Base-by-base conservation (phyloP, 2,113 vertebrate genomes). In the Cottus gobio region DNA sequence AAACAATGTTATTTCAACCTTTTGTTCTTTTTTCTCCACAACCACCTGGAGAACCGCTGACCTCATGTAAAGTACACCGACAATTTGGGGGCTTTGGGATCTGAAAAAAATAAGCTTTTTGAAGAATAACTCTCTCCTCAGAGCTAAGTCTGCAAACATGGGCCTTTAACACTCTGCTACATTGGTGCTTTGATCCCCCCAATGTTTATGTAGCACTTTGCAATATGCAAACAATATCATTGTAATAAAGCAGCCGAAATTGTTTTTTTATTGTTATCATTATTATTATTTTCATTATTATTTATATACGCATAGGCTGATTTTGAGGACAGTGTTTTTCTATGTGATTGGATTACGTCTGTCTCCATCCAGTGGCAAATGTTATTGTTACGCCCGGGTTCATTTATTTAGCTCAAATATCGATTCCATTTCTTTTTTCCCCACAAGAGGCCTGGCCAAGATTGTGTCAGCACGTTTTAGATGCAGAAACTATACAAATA, bases 331-430 rank as follows among this genome's bases (percentile, higher is more conserved):
- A 30, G 44, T 28, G 24, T 56, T 12, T 68, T 15, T 61, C n/a
- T 66, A 10, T 34, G 13, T 24, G 26, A 71, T 8, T 69, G 26
- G 9, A 74, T 39, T 48, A 65, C 1, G 1, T 78, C 24, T 82
- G 60, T 84, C 72, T 77, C 85, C 80, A 87, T 77, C 77, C 39
- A 63, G 75, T 78, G 83, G 66, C 70, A 31, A 20, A n/a, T 15
- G 13, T 13, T 64, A 42, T 54, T 74, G 50, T 64, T 74, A 30
- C 39, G 4, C 5, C 22, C 0, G 11, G 20, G 12, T 31, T 60
- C 12, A 34, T 50, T 71, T 28, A 58, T 69, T 63, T 34, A 18
- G 24, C 50, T 56, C 34, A 2, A 5, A 61, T 44, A 26, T 63
- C 4, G 15, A 16, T 42, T 36, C 11, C 7, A 28, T 30, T 42